These are phyloP conservation scores for Chrosomus eos DNA, from an alignment of 2,797 vertebrate genomes.

Conservation along the genomic window DNA sequence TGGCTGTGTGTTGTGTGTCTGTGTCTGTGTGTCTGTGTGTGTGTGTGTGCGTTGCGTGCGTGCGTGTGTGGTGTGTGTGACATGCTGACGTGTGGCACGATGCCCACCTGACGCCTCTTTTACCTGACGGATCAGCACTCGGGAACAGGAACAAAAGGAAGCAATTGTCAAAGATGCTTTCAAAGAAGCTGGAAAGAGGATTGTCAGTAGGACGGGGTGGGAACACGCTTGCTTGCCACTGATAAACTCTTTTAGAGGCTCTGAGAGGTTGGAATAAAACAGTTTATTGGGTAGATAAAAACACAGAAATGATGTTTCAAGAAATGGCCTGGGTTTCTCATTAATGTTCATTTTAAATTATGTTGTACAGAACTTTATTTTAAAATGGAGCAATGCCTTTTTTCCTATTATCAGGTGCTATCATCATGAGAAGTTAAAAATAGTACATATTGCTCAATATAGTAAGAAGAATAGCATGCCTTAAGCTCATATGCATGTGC, in stretches of 20 bases:
- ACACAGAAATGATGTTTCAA: background rate
- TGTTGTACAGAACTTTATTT: background rate
- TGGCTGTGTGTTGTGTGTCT: too few species aligned
- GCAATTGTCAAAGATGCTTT: constrained; percentile 32
- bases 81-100: constrained; percentile 25
- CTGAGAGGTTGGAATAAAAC: constrained; percentile 6
- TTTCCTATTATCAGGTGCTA: background rate
- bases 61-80: too few species aligned
- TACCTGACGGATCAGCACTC: background rate
- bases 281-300: background rate
- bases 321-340: background rate
- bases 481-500: background rate
- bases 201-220: constrained; percentile 15
- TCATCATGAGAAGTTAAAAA: background rate
- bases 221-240: background rate
- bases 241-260: constrained; percentile 24
- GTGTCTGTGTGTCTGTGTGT: too few species aligned
- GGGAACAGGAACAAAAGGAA: constrained; percentile 13
- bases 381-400: background rate
- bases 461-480: background rate
- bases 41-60: too few species aligned
- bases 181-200: constrained; percentile 15
- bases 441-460: too few species aligned
- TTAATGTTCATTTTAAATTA: background rate
- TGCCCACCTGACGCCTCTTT: constrained; percentile 9